Evolutionary conservation across 1,140 invertebrate species (phyloP), one percentile per base, ranked within the genome.

Genomic region (Drosophila asahinai): DNA sequence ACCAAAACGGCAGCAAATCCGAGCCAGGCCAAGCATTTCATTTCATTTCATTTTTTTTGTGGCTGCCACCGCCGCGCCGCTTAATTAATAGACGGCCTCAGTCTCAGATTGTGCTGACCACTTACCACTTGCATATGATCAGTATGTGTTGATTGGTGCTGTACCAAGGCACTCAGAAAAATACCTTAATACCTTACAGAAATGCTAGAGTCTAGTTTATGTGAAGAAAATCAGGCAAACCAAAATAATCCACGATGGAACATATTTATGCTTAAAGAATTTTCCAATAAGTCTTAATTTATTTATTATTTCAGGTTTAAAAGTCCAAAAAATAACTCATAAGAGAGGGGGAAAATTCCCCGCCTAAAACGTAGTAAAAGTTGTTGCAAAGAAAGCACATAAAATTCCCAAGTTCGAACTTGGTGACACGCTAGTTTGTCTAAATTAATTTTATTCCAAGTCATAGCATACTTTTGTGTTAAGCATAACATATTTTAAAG

Each of bases 71-170:
- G 43, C 43, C 43, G 40, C 15, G 51, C 48, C 54, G 86, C 82
- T 86, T 90, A 90, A 91, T 90, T 90, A 90, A 90, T 90, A 89
- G 86, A 89, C 81, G 90, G 75, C 63, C 71, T 66, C 55, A 54
- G 55, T 63, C 67, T 66, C 58, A 55, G 71, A 79, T 57, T 68
- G 54, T 62, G 55, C 70, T 51, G 71, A 63, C 77, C 64, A 86
- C 80, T 80, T 82, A 74, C 80, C 84, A 72, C 76, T 89, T 89
- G 84, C 84, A 89, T 90, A 89, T 84, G 84, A 89, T 89, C 84
- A 90, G 87, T 81, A 84, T 73, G 77, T 89, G 84, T 90, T 89
- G 81, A 84, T 89, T 89, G 83, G 73, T 81, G 63, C 33, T 36
- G 38, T 45, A 49, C 38, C 30, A 33, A 36, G n/a, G 15, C 67